These are phyloP conservation scores for Arvicanthis niloticus DNA, from an alignment of 2,113 vertebrate genomes.

Conservation along the genomic window DNA sequence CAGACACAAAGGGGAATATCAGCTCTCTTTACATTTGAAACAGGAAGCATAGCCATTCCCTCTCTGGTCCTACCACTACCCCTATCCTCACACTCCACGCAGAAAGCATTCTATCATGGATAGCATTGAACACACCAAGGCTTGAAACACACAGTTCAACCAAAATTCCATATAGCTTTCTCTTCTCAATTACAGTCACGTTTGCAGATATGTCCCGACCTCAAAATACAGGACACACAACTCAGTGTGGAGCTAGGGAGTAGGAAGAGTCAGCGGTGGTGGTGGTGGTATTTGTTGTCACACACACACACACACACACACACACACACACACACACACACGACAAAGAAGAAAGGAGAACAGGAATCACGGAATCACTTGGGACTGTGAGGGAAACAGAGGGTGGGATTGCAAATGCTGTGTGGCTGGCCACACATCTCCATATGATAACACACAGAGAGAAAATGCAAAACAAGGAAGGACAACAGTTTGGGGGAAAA, in stretches of 20 bases:
- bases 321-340: neutral
- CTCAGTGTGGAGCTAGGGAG: neutral
- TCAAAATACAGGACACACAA: neutral
- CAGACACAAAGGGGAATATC: neutral
- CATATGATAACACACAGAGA: neutral
- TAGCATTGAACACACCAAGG: neutral
- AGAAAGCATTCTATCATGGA: neutral
- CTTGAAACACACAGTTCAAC: neutral
- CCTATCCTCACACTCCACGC: fast-evolving
- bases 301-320: neutral
- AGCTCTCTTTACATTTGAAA: neutral
- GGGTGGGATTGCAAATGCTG: neutral
- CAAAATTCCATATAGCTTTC: neutral
- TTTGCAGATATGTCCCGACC: neutral
- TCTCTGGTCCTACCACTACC: too few relatives aligned
- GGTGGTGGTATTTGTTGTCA: neutral
- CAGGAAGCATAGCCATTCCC: neutral
- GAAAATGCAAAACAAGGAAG: neutral
- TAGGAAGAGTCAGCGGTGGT: neutral
- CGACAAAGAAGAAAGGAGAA: too few relatives aligned
- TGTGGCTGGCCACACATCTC: neutral
- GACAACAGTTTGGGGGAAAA: neutral
- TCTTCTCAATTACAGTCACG: neutral
- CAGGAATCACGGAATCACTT: neutral
- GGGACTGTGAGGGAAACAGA: neutral